Base-by-base conservation (phyloP, 1,140 invertebrate genomes). In the Ceratosolen solmsi region DNA sequence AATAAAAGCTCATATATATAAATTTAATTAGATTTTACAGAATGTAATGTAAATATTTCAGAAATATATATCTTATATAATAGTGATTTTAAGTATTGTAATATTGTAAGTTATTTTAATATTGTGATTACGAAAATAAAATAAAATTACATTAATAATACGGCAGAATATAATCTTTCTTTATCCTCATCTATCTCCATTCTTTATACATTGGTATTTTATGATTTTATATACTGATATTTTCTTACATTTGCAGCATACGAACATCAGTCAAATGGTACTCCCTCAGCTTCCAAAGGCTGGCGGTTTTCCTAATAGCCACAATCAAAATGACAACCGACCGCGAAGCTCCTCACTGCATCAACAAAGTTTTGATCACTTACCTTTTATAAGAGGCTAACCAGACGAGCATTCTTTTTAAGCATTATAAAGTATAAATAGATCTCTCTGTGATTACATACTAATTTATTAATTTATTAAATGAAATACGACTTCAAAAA, bases 381-480 rank as follows among this genome's bases (percentile, higher is more conserved):
- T 95, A 79, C 95, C 95, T 51, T 95, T 94, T 51, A 95, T 95
- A 89, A 95, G 94, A 93, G 90, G 91, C 68, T 91, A 77, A 75
- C n/a, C n/a, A 5, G 27, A 65, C 27, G 54, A 5, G 11, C 51
- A 30, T 46, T 33, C 17, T 58, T 46, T 20, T 20, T 25, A 41
- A 8, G 11, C n/a, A n/a, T n/a, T n/a, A n/a, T n/a, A 13, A 20
- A 30, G 33, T 74, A 74, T 63, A 70, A 75, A 46, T 75, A 54
- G 58, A 75, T 60, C 36, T n/a, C 73, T 54, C 79, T 81, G 79
- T 81, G 79, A 81, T 81, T 81, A 68, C 36, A 22, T 46, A 22
- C 27, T 17, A 58, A 56, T 72, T 15, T 15, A 15, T 46, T 22
- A 36, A 80, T 22, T 13, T 0, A 46, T 73, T 80, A n/a, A n/a